Conservation (phyloP, 2,797 vertebrate species). For the Mustela erminea region DNA sequence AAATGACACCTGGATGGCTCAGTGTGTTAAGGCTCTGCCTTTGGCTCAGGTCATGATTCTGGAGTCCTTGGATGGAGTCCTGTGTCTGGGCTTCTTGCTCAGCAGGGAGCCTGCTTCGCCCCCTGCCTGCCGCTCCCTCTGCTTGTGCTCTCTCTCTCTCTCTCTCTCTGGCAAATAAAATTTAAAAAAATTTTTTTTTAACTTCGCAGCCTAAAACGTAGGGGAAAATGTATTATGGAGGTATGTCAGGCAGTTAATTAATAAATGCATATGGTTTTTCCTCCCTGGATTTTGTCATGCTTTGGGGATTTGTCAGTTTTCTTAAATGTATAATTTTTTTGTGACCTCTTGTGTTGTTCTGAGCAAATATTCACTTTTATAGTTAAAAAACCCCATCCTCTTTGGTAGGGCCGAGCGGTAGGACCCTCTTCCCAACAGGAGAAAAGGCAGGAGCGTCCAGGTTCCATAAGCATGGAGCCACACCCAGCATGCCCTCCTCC, state of each 20-base stretch:
- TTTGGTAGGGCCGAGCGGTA: not conserved
- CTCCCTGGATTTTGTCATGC: not conserved
- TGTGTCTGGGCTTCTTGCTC: not conserved
- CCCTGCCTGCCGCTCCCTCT: not conserved
- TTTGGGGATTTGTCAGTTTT: conserved; percentile 15
- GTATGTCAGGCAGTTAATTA: not conserved
- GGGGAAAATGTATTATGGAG: not conserved
- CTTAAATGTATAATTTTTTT: not conserved
- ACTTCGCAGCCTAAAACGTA: not conserved
- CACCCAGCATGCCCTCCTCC: not conserved
- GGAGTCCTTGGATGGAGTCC: not conserved
- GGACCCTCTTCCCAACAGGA: not conserved
- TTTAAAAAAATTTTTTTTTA: not conserved
- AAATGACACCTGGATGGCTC: not conserved
- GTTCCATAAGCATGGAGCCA: not conserved
- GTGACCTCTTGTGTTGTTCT: not conserved
- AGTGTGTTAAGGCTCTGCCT: not conserved
- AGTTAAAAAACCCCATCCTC: not conserved
- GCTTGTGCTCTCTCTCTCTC: not conserved
- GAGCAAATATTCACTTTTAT: conserved; percentile 5
- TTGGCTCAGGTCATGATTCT: not conserved
- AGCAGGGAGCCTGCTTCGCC: not conserved
- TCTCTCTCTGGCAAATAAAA: not conserved
- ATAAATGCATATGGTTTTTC: not conserved
- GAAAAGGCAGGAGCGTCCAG: not conserved